Evolutionary conservation across 2,797 vertebrate species (phyloP).

Genomic region (Spinibarbus caldwelli): DNA sequence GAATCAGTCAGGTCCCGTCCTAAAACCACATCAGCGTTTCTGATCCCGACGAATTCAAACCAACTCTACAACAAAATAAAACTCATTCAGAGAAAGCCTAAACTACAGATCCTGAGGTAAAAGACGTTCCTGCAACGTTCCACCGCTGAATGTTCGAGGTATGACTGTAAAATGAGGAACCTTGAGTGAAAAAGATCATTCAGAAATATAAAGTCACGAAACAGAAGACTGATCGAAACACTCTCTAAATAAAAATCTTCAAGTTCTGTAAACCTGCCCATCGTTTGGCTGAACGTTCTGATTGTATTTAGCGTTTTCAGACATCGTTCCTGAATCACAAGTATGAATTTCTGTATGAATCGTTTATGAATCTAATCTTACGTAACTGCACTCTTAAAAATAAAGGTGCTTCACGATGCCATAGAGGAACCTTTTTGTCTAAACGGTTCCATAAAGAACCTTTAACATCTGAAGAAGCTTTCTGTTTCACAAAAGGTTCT

Average conservation of each 20-base stretch:
- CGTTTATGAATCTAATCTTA: neutral
- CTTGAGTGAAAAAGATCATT: slow-evolving; percentile 52
- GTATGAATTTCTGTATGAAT: slow-evolving; percentile 49
- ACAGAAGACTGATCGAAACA: slow-evolving; percentile 66
- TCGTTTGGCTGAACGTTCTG: too few relatives aligned
- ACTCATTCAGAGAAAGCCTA: slow-evolving; percentile 77
- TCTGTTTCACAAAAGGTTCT: too few relatives aligned
- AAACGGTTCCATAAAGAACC: too few relatives aligned
- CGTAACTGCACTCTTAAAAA: too few relatives aligned
- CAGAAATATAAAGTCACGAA: slow-evolving; percentile 22
- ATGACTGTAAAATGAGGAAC: slow-evolving; percentile 72
- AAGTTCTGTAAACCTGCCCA: too few relatives aligned
- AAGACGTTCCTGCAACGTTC: slow-evolving; percentile 63
- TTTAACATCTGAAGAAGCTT: too few relatives aligned
- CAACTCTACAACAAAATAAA: slow-evolving; percentile 67
- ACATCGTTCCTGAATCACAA: slow-evolving; percentile 41
- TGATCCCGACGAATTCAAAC: slow-evolving; percentile 73
- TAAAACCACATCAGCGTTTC: too few relatives aligned
- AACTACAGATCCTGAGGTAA: slow-evolving; percentile 80
- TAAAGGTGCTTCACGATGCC: too few relatives aligned
- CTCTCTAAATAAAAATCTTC: slow-evolving; percentile 75
- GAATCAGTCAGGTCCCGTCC: neutral
- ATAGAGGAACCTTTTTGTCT: too few relatives aligned
- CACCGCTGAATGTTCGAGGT: slow-evolving; percentile 79
- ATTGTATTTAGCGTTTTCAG: slow-evolving; percentile 77